These are phyloP conservation scores for Pristionchus maxplancki DNA, from an alignment of 2,888 invertebrate species.

Conservation along the genomic window DNA sequence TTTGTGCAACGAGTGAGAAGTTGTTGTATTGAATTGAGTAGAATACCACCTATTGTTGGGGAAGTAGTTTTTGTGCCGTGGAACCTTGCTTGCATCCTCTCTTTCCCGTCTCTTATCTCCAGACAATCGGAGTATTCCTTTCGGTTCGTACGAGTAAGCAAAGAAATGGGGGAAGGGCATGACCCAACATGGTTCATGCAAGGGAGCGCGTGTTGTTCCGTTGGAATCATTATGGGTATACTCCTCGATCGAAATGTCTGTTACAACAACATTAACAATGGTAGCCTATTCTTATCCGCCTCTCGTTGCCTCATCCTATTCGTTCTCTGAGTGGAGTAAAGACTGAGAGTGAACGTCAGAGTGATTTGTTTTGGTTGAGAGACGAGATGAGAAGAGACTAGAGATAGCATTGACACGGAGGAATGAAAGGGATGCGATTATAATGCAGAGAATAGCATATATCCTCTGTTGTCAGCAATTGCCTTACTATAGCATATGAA, in stretches of 20 bases:
- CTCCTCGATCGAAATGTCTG: neutral
- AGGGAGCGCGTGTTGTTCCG: neutral
- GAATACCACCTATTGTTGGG: neutral
- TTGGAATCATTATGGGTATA: neutral
- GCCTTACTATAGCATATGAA: neutral
- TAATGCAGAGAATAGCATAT: neutral
- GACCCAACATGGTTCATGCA: neutral
- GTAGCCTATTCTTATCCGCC: neutral
- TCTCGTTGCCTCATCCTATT: neutral
- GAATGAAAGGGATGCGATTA: slow-evolving; percentile 16
- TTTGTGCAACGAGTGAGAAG: neutral
- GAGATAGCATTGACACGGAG: slow-evolving; percentile 4
- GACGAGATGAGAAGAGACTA: slow-evolving; percentile 12
- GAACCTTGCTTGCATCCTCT: neutral
- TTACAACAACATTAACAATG: neutral
- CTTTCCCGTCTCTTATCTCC: neutral
- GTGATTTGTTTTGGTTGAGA: slow-evolving; percentile 6
- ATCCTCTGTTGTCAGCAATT: neutral
- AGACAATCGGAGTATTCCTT: neutral
- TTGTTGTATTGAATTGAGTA: neutral
- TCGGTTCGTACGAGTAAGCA: neutral
- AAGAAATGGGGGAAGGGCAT: neutral
- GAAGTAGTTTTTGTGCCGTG: neutral
- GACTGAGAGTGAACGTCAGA: slow-evolving; percentile 7
- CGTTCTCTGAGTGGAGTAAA: neutral